Base-by-base conservation (phyloP, 1,140 invertebrate genomes). In the Micrasema longulum region DNA sequence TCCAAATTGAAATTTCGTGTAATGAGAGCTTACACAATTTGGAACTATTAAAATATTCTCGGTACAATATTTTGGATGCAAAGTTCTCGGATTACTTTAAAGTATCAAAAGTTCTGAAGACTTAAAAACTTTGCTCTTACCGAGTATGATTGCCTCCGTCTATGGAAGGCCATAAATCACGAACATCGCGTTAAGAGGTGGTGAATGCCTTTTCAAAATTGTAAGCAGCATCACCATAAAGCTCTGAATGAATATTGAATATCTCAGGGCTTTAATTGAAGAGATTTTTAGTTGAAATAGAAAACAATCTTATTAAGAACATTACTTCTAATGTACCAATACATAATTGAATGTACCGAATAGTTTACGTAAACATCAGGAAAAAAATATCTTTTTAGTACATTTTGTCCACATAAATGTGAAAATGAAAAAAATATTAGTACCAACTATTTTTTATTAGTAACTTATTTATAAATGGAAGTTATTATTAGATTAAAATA, bases 91-190 rank as follows among this genome's bases (percentile, higher is more conserved):
- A 64, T 67, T 72, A 62, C 71, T 72, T 72, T 72, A 67, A 72
- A 72, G 71, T 68, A 68, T 53, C 65, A 45, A 73, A 73, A 73
- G 55, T 73, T 74, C 35, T 57, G 20, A 69, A 70, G 72, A 74
- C 63, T 69, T 74, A 69, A 69, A 73, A 74, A 74, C 72, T 74
- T 74, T 74, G 72, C 72, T 74, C 63, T 74, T 69, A 74, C 60
- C 50, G 67, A 68, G 63, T 74, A 69, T 74, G 72, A 74, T 74
- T 74, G 72, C 72, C 66, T 38, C 71, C 45, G 55, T 69, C 66
- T 72, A 57, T 47, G 48, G 66, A 64, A 57, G 60, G 67, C 62
- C 45, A 71, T 74, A 74, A 74, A 74, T 74, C 72, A 74, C 50
- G 67, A 66, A 69, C 66, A 70, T 45, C 67, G 72, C 62, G 71